phyloP scores from a whole-genome alignment of 2,113 vertebrate genomes.

The Thamnaconus septentrionalis region DNA sequence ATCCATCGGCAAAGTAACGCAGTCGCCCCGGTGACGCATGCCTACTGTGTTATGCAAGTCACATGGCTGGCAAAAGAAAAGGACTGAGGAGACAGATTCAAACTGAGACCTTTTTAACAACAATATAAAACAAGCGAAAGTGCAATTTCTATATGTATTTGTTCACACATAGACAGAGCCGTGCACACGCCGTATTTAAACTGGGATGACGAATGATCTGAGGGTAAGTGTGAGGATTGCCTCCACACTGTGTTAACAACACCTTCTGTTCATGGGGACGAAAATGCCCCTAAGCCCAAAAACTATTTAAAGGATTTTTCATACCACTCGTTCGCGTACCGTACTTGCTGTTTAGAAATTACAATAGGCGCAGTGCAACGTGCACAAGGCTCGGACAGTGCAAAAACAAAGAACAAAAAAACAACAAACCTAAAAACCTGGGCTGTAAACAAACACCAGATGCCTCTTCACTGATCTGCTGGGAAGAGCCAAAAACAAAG shows the following conservation, averaged over 20 bases:
- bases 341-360: too few species aligned
- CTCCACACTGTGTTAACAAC: conserved; percentile 59
- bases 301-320: background rate
- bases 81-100: too few species aligned
- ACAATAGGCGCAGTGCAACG: too few species aligned
- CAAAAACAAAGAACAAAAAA: conserved; percentile 9
- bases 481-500: conserved; percentile 21
- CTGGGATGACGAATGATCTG: conserved; percentile 43
- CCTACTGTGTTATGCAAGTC: too few species aligned
- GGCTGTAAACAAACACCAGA: conserved; percentile 45
- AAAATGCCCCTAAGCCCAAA: conserved; percentile 38
- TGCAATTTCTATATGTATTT: conserved; percentile 6
- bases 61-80: too few species aligned
- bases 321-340: background rate
- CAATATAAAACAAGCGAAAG: too few species aligned
- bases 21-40: conserved; percentile 9
- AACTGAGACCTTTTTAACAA: too few species aligned
- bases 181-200: background rate
- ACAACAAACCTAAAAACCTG: conserved; percentile 7
- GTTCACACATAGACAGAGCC: too few species aligned
- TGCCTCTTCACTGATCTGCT: conserved; percentile 24
- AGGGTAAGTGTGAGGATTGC: conserved; percentile 51
- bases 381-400: background rate
- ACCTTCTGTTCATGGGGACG: conserved; percentile 51
- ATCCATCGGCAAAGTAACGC: conserved; percentile 2